Base-by-base conservation (phyloP, 2,797 vertebrate genomes). In the Echiichthys vipera region DNA sequence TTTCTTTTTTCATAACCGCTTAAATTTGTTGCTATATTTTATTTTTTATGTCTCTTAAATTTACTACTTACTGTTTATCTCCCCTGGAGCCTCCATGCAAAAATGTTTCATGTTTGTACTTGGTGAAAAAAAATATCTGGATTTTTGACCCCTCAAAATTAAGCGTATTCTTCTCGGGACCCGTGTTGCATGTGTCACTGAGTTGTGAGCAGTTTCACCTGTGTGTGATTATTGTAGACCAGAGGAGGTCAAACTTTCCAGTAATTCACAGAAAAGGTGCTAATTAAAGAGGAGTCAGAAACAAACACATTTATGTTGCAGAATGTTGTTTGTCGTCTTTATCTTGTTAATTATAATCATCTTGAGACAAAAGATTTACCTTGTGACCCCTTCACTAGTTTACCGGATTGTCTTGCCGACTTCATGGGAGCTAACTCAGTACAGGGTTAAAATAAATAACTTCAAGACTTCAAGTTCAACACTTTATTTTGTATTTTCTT, bases 401-500 rank as follows among this genome's bases (percentile, higher is more conserved):
- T 18, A 36, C 18, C 18, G 22, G 11, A 17, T 5, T 39, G 7
- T 30, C 25, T 17, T 17, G 5, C 18, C 24, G 56, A 10, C 15
- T 7, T 3, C 10, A 25, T 17, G 5, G 20, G 5, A 32, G 11
- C 11, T 29, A 39, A 50, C 25, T 30, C 27, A 18, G 2, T 27
- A 24, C 11, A 20, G 5, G 11, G 14, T 51, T 30, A 14, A 45
- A 51, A 36, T 5, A 83, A 63, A 30, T 5, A 20, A 54, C 46
- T 14, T 18, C n/a, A 43, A 20, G 11, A 25, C 25, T 58, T 83
- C 43, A 86, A 83, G 77, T 89, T 86, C 57, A 92, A 89, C 81
- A 87, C 85, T 94, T 93, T 94, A 94, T 93, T 94, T 87, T 90
- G 86, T 90, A 85, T 73, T 89, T 90, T 72, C 61, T 83, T 91